These are phyloP conservation scores for Netta rufina DNA, from an alignment of 2,797 vertebrate genomes.

Conservation along the genomic window DNA sequence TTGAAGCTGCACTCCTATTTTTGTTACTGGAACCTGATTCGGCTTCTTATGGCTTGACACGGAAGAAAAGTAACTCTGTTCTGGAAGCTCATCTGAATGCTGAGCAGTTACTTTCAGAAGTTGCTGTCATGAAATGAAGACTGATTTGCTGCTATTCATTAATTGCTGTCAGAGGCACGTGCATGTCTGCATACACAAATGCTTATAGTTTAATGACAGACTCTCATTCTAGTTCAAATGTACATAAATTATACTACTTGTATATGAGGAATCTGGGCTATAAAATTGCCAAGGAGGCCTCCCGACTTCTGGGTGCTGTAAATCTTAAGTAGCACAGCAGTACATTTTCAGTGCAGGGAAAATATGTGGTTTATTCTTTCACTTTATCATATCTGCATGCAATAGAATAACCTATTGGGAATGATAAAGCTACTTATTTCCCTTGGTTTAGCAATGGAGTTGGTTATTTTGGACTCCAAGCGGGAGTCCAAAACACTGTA, in stretches of 20 bases:
- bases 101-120: background rate
- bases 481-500: background rate
- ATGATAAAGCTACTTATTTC: background rate
- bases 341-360: background rate
- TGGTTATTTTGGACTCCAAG: background rate
- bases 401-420: background rate
- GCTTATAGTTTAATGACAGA: background rate
- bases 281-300: background rate
- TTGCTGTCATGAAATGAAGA: background rate
- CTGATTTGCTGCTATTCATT: background rate
- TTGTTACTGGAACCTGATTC: background rate
- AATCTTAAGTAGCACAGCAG: background rate
- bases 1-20: background rate
- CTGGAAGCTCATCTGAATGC: background rate
- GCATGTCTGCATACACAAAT: background rate
- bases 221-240: background rate
- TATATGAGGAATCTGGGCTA: background rate
- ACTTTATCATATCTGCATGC: background rate
- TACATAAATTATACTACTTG: background rate
- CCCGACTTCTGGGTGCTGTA: background rate
- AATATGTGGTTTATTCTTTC: background rate
- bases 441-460: background rate
- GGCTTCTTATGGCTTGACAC: background rate
- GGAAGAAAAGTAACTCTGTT: background rate
- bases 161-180: background rate